Evolutionary conservation across 2,797 vertebrate genomes (phyloP).

Genomic region (Lepilemur septentrionalis): DNA sequence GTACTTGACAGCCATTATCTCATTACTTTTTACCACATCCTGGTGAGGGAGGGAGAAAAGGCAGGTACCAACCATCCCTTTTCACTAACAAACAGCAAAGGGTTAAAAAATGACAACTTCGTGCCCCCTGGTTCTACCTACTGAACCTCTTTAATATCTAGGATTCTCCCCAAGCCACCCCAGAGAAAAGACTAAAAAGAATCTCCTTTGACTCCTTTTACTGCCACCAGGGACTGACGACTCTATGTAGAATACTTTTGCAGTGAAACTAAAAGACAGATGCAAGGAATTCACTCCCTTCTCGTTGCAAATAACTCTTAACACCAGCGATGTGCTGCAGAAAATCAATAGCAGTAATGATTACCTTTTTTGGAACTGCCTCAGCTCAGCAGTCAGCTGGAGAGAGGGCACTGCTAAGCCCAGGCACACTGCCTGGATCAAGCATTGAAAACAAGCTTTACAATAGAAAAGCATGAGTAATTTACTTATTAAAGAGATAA

Average conservation of each 20-base stretch:
- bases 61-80: neutral
- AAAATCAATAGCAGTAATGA: slow-evolving; percentile 45
- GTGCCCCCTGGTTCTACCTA: neutral
- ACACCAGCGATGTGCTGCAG: slow-evolving; percentile 4
- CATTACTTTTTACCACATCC: slow-evolving; percentile 44
- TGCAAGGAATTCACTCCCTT: neutral
- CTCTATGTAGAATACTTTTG: neutral
- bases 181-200: neutral
- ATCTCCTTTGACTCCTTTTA: neutral
- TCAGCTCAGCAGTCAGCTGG: slow-evolving; percentile 49
- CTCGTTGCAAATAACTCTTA: slow-evolving; percentile 49
- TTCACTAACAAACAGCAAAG: neutral
- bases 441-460: slow-evolving; percentile 63
- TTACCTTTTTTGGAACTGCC: slow-evolving; percentile 54
- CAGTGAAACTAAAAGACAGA: slow-evolving; percentile 23
- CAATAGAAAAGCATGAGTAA: slow-evolving; percentile 48
- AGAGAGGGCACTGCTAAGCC: slow-evolving; percentile 46
- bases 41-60: neutral
- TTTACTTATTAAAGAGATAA: slow-evolving; percentile 75
- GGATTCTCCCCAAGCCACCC: neutral
- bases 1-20: slow-evolving; percentile 13
- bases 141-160: neutral
- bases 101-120: slow-evolving; percentile 2
- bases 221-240: neutral
- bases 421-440: slow-evolving; percentile 55